A percentile compares a stretch with the other conserved stretches of the same genome.
Conservation (phyloP, 2,797 vertebrate species). For the Sebastes elongatus region DNA sequence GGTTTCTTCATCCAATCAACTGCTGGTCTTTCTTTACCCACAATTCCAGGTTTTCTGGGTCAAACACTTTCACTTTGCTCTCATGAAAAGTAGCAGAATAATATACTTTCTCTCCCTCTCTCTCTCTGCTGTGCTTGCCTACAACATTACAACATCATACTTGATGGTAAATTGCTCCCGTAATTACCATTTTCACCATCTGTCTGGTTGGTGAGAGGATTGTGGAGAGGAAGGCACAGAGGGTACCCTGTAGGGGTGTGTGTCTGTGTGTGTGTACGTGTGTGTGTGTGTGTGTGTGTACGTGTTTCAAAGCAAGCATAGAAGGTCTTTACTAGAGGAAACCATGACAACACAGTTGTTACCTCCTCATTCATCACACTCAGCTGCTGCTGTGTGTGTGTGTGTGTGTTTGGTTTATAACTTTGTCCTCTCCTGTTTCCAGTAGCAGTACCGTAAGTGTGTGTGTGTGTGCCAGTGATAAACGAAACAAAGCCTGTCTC, state of each 20-base stretch:
- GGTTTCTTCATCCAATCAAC: background rate
- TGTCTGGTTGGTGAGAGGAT: conserved; percentile 28
- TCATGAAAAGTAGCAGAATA: background rate
- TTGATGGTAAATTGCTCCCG: conserved; percentile 24
- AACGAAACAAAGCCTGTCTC: conserved; percentile 52
- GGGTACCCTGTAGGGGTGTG: conserved; percentile 1
- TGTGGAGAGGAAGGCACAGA: conserved; percentile 13
- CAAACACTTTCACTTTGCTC: background rate
- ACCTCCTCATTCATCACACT: conserved; percentile 30
- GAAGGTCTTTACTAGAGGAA: conserved; percentile 26
- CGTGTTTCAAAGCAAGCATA: conserved; percentile 3
- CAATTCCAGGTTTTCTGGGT: background rate
- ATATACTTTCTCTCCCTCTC: background rate
- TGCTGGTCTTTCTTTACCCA: background rate
- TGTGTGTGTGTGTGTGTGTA: background rate
- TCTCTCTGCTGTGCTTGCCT: background rate
- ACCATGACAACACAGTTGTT: conserved; percentile 43
- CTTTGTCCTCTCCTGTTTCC: conserved; percentile 7
- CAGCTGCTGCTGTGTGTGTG: background rate
- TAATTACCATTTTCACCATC: conserved; percentile 50
- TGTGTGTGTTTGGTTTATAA: conserved; percentile 17
- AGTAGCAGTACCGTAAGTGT: background rate
- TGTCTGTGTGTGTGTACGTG: conserved; percentile 2
- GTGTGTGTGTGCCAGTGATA: conserved; percentile 31
- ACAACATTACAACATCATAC: conserved; percentile 14